A percentile compares a stretch with the other conserved stretches of the same genome.
Conservation (phyloP, 2,888 invertebrate genomes). For the Agonum fuliginosum region DNA sequence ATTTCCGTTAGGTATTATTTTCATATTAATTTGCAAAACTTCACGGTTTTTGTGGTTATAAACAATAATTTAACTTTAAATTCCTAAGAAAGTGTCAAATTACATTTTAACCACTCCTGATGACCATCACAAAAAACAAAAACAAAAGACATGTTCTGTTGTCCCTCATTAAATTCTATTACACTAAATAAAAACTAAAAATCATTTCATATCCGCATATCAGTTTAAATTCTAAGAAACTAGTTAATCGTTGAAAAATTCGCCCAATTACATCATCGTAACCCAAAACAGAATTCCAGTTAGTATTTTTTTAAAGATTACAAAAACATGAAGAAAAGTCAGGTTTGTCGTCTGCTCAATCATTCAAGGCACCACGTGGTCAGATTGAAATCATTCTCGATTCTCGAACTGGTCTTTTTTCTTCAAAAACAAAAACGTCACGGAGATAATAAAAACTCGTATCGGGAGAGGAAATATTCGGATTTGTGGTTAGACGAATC, state of each 20-base stretch:
- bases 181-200: slow-evolving; percentile 6
- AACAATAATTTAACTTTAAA: slow-evolving; percentile 9
- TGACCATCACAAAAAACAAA: slow-evolving; percentile 17
- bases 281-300: slow-evolving; percentile 21
- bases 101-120: slow-evolving; percentile 31
- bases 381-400: slow-evolving; percentile 2
- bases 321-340: not conserved
- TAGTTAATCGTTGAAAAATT: slow-evolving; percentile 26
- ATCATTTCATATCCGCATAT: slow-evolving; percentile 32
- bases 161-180: slow-evolving; percentile 30
- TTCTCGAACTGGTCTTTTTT: not conserved
- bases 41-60: slow-evolving; percentile 16
- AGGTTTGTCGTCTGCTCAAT: slow-evolving; percentile 9
- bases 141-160: slow-evolving; percentile 7
- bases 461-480: not conserved
- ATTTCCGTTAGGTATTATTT: slow-evolving; percentile 28
- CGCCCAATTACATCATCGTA: slow-evolving; percentile 22
- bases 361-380: slow-evolving; percentile 11
- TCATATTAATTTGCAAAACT: slow-evolving; percentile 22
- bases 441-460: not conserved
- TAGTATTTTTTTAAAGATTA: slow-evolving; percentile 13
- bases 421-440: not conserved
- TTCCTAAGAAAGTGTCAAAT: slow-evolving; percentile 30
- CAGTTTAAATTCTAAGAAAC: slow-evolving; percentile 7
- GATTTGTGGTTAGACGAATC: not conserved